Evolutionary conservation across 2,113 vertebrate species (phyloP), one percentile per base, ranked within the genome.

Genomic region (Chionomys nivalis): DNA sequence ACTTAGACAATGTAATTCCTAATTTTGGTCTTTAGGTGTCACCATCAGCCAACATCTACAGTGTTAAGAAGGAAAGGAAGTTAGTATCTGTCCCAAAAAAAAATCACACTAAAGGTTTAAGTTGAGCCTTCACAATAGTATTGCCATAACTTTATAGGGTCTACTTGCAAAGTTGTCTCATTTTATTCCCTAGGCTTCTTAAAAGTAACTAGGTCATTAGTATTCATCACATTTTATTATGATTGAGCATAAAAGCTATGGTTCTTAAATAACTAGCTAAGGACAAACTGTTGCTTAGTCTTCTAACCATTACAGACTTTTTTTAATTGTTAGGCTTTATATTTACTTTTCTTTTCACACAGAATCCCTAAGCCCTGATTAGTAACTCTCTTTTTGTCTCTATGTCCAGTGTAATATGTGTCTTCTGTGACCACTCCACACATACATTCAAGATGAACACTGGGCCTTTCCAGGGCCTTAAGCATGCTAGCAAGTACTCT

Each of bases 11-110:
- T 75, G 78, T 39, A 44, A 24, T 89, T 96, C 52, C 87, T 58
- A 93, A 63, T 61, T 4, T 85, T 96, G 85, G 88, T 87, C 96
- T 88, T 78, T 94, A 98, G 97, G 75, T 95, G 97, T 97, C 97
- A 96, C 24, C 26, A 93, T 86, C 24, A 93, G 89, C 55, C 66
- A 49, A 78, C 7, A 92, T 85, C 23, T 68, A 87, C 11, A 66
- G 36, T 76, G 55, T 23, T 66, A 44, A 28, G 72, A 42, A 17
- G 10, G 3, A n/a, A 75, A 89, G 7, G 36, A 90, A 28, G 39
- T 65, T 52, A 39, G 21, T 61, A n/a, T 2, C 19, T 75, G 92
- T 44, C 78, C 58, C 88, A 16, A 12, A 58, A 58, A 21, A 94
- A 97, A 85, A 90, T 33, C n/a, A 78, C 12, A 86, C 5, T n/a